Base-by-base conservation (phyloP, 1,140 invertebrate species). In the Papilio polyxenes region DNA sequence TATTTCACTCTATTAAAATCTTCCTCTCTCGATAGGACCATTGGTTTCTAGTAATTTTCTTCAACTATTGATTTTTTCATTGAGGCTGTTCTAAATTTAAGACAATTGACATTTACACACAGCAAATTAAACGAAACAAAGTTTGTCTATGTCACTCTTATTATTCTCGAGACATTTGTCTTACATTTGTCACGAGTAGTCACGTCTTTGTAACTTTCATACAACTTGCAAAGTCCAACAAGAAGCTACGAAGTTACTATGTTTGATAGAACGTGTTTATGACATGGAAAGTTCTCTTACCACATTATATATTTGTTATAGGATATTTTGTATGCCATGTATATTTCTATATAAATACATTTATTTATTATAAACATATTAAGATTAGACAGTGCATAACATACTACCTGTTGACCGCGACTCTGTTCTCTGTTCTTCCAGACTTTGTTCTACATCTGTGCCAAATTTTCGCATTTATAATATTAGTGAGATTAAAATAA, bases 251-350 rank as follows among this genome's bases (percentile, higher is more conserved):
- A 65, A 65, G 20, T 65, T 23, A 31, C 62, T 65, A 31, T 31
- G 23, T 65, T 65, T 65, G 62, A 9, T 13, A 65, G 23, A 65
- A 65, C 62, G 62, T 65, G 62, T 31, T 65, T 65, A 65, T 65
- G 62, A 31, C 23, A 65, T 65, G 62, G 10, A 23, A 65, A 65
- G 5, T 59, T 59, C 23, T 65, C 62, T 31, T 11, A 65, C 62
- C 11, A 31, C 23, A 65, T 31, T 53, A 15, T 53, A 15, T 15
- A 15, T 10, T 53, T 53, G 51, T 1, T 9, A 10, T 53, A 53
- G 51, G 10, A 53, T 53, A 53, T 53, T 53, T 56, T 56, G 15
- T 56, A 6, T 56, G n/a, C 53, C 15, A 17, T 56, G 23, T 31
- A 31, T n/a, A n/a, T n/a, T n/a, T n/a, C n/a, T n/a, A n/a, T n/a